Base-by-base conservation (phyloP, 2,888 invertebrate genomes). In the Mactromeris polynyma region DNA sequence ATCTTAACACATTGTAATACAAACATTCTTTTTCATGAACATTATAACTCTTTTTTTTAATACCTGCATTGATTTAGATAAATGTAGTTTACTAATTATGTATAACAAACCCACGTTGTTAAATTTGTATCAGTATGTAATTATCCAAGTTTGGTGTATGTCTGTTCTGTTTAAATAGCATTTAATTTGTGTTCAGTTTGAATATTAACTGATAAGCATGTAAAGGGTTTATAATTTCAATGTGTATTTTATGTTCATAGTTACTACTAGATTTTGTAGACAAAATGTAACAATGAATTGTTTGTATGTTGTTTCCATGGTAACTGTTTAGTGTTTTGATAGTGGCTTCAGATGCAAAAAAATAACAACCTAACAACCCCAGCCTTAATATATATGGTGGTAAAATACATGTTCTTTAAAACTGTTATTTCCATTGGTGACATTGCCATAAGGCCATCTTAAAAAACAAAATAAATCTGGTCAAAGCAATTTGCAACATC, bases 231-330 rank as follows among this genome's bases (percentile, higher is more conserved):
- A n/a, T n/a, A n/a, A n/a, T n/a, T n/a, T n/a, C n/a, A n/a, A n/a
- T n/a, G n/a, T 46, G 46, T 11, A 46, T 46, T 14, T 17, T 17
- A 17, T 46, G 46, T 46, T 46, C 11, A 46, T 1, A 17, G 3
- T 46, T 14, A 4, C 14, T 9, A 3, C 9, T 46, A 46, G 11
- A 40, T 40, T 40, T 11, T 40, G 40, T 40, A 40, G 40, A 40
- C 40, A 40, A 4, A 7, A 17, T 2, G 1, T 11, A 17, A 46
- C 3, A 9, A 26, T 26, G n/a, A 64, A 64, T 64, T 11, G 7
- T 64, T n/a, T 64, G 58, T 64, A 64, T 64, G 6, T 4, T 64
- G 58, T 64, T 64, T 64, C 58, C 58, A 64, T 64, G 58, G 54
- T 54, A n/a, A 21, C 54, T 21, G 54, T 54, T 19, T 21, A n/a